Evolutionary conservation across 1,140 invertebrate species (phyloP), one percentile per base, ranked within the genome.

Genomic region (Drosophila gunungcola): DNA sequence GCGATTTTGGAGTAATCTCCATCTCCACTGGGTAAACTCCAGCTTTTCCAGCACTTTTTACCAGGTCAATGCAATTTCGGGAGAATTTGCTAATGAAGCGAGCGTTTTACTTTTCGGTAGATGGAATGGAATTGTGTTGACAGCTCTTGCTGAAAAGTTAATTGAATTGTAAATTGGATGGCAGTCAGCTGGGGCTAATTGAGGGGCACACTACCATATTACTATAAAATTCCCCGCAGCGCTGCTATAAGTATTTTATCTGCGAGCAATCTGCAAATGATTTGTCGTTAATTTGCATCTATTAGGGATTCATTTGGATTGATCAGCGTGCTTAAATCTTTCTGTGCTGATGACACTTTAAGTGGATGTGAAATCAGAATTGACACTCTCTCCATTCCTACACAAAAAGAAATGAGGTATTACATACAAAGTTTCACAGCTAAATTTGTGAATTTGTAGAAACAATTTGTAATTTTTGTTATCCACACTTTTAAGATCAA

Each of bases 91-190:
- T 89, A 88, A 88, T 88, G 84, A 88, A 84, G 84, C 84, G 58
- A 73, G 39, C 75, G 56, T 65, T 65, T 74, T 86, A 74, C 55
- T 70, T 65, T 67, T 43, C 27, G 27, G 62, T 45, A 27, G 51
- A 36, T 56, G 56, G 41, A 73, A 36, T 56, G 56, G 41, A 67
- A 64, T 56, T 72, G 74, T 85, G 83, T 74, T 88, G 82, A 85
- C 78, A 85, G 82, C 74, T 67, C 38, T 63, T 73, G 68, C 64
- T 86, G 65, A 80, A 78, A 88, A 86, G 74, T 86, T 86, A 86
- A 86, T 86, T 86, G 82, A 86, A 86, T 83, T 88, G 79, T 88
- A 82, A 88, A 86, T 88, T 88, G 83, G 70, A 63, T 57, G 70
- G 67, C 49, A 85, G 68, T 73, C 73, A 62, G 29, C 12, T 63